phyloP scores from a whole-genome alignment of 2,113 vertebrate genomes.

The Grantiella picta region DNA sequence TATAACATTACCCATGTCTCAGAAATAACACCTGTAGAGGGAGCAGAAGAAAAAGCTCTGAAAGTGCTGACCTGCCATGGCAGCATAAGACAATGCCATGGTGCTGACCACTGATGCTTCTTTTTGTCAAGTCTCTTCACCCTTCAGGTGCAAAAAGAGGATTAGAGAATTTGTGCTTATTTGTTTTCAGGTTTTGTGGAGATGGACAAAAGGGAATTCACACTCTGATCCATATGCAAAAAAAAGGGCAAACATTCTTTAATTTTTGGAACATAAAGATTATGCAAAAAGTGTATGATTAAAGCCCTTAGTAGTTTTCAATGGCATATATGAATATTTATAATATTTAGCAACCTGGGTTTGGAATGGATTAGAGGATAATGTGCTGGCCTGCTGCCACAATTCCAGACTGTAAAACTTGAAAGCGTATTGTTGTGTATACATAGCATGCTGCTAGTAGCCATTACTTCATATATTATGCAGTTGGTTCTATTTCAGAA shows the following conservation, averaged over 20 bases:
- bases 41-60: slow-evolving; percentile 8
- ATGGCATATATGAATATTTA: slow-evolving; percentile 78
- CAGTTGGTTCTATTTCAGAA: slow-evolving; percentile 58
- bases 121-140: slow-evolving; percentile 63
- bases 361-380: slow-evolving; percentile 71
- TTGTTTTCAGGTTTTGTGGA: slow-evolving; percentile 71
- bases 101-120: slow-evolving; percentile 23
- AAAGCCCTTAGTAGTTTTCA: slow-evolving; percentile 71
- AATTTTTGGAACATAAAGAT: slow-evolving; percentile 72
- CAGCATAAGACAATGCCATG: background rate
- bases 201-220: slow-evolving; percentile 75
- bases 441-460: slow-evolving; percentile 28
- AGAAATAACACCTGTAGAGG: slow-evolving; percentile 15
- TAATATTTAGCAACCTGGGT: slow-evolving; percentile 68
- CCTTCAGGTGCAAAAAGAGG: slow-evolving; percentile 73
- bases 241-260: slow-evolving; percentile 64
- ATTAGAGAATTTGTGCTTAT: slow-evolving; percentile 72
- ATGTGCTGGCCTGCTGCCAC: slow-evolving; percentile 69
- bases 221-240: slow-evolving; percentile 65
- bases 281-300: slow-evolving; percentile 75
- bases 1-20: background rate
- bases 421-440: slow-evolving; percentile 41
- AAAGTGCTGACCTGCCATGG: background rate
- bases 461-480: slow-evolving; percentile 30
- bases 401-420: slow-evolving; percentile 46